Evolutionary conservation across 2,797 vertebrate genomes (phyloP), one percentile per base, ranked within the genome.

Genomic region (Acomys russatus): DNA sequence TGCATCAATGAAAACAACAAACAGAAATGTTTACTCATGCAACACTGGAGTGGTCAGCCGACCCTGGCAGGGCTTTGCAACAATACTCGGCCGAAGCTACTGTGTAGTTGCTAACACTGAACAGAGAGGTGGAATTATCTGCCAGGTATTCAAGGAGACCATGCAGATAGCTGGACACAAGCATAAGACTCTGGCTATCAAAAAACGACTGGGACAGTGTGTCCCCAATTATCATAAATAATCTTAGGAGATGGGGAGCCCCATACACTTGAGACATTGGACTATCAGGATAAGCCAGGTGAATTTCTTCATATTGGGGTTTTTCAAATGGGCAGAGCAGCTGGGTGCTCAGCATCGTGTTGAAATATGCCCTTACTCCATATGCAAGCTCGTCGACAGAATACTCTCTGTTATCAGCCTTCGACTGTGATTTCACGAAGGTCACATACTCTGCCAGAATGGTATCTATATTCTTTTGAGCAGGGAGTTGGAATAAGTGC

Each of bases 141-240:
- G 10, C 18, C 20, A 76, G 59, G 12, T 76, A 63, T 12, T 76
- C 28, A 44, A 77, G 28, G 18, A 76, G 38, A 49, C n/a, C 18
- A 1, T 23, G 11, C 35, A 89, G 12, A 23, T 44, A 76, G 0
- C 0, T 33, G 4, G 15, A 44, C 9, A 89, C 11, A 23, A 33
- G 9, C 3, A 18, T 8, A 15, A 89, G 38, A 33, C 59, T 64
- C 8, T 33, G 9, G 20, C 18, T 38, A 49, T 49, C 49, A 20
- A 76, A 11, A 0, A 4, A 2, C 3, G 56, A 63, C 35, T n/a
- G 0, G 35, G 35, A 11, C 56, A 88, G 4, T 33, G 6, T 1
- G 20, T 2, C 22, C 6, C 28, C 56, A 33, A 49, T 33, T 9
- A 14, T 44, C 17, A 88, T 10, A 63, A 76, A 76, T 30, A 88